Percentiles rank a stretch among this genome's conserved stretches.
Evolutionary conservation across 64 coral and sea anemone genomes (phyloP).

Genomic region (Pocillopora damicornis): DNA sequence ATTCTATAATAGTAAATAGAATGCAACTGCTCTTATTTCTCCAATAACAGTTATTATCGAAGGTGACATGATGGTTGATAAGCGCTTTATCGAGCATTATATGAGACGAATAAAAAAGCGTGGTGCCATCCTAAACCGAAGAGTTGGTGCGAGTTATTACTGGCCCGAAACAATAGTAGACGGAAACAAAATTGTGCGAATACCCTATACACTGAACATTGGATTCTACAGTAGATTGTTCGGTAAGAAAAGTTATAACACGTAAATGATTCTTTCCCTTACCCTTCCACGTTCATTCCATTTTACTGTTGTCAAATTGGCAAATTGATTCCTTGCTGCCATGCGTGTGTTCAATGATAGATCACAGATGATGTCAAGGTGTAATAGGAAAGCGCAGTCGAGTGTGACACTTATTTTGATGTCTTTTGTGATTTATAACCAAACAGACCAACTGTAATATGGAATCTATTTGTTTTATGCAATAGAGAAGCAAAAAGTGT

Average conservation of each 20-base stretch:
- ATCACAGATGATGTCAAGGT: too few relatives aligned
- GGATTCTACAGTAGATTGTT: conserved; percentile 7
- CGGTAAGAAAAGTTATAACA: not conserved
- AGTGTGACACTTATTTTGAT: too few relatives aligned
- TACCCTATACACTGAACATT: conserved; percentile 7
- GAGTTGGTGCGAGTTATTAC: not conserved
- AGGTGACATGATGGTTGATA: conserved; percentile 25
- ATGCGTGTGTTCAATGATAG: too few relatives aligned
- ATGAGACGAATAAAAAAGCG: not conserved
- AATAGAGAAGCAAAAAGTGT: too few relatives aligned
- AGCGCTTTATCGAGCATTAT: not conserved
- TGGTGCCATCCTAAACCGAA: not conserved
- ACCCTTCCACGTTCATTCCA: not conserved
- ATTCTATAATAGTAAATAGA: not conserved
- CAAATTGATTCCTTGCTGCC: not conserved
- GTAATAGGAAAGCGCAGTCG: too few relatives aligned
- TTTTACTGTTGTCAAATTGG: not conserved
- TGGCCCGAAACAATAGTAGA: not conserved
- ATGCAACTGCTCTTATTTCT: not conserved
- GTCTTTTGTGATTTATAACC: too few relatives aligned
- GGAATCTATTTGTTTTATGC: too few relatives aligned
- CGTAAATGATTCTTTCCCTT: not conserved
- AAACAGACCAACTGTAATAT: too few relatives aligned
- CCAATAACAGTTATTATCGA: conserved; percentile 10
- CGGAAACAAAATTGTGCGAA: conserved; percentile 10